These are phyloP conservation scores for Colinus virginianus DNA, from an alignment of 2,113 vertebrate species.

Conservation along the genomic window DNA sequence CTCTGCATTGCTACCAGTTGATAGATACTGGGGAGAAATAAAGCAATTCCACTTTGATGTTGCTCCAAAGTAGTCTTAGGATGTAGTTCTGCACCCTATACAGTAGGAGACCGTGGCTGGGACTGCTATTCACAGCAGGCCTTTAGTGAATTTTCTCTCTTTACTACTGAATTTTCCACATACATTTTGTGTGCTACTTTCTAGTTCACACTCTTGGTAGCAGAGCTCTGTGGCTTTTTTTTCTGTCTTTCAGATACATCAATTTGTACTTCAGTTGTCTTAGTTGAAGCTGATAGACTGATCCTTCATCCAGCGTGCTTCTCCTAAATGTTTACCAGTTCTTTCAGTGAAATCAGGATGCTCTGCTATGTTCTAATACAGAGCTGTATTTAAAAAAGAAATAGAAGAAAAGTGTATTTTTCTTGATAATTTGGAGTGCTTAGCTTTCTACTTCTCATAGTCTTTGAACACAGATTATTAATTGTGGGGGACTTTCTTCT, in stretches of 20 bases:
- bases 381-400: not conserved
- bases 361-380: constrained; percentile 41
- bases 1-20: not conserved
- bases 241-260: not conserved
- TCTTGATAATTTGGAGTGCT: not conserved
- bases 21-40: not conserved
- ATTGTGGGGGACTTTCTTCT: not conserved
- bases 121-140: not conserved
- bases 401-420: not conserved
- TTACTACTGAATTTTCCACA: not conserved
- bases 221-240: not conserved
- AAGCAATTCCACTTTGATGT: not conserved
- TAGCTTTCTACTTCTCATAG: constrained; percentile 14
- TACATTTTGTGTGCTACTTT: constrained; percentile 8
- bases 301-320: constrained; percentile 27
- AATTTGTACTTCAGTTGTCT: constrained; percentile 19
- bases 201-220: not conserved
- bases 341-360: constrained; percentile 28
- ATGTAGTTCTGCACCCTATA: not conserved
- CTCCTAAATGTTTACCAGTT: constrained; percentile 34
- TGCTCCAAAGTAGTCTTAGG: not conserved
- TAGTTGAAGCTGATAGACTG: constrained; percentile 47
- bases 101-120: not conserved
- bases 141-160: not conserved
- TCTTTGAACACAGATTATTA: not conserved